phyloP scores from a whole-genome alignment of 2,797 vertebrate species.

The Garrulus glandarius region DNA sequence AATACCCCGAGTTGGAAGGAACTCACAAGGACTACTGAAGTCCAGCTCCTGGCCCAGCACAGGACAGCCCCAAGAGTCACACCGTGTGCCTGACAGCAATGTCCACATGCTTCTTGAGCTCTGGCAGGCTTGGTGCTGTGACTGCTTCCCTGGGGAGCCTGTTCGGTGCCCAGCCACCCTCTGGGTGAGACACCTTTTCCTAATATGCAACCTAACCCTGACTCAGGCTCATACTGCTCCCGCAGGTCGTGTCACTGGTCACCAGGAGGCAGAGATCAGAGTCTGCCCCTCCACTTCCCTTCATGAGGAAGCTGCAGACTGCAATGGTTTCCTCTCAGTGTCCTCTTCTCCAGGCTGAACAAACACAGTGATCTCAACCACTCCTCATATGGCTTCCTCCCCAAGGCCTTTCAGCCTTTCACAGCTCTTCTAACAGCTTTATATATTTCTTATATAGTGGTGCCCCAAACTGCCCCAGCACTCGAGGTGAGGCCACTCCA shows the following conservation, averaged over 20 bases:
- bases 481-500: rapidly evolving
- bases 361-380: background rate
- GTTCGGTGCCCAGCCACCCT: background rate
- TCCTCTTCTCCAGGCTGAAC: background rate
- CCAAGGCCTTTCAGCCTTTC: background rate
- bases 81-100: too few relatives aligned
- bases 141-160: background rate
- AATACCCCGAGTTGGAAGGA: background rate
- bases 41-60: rapidly evolving
- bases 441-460: background rate
- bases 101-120: background rate
- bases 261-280: background rate
- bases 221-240: background rate
- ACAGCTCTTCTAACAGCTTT: background rate
- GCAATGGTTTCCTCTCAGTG: background rate
- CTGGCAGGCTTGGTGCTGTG: background rate
- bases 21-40: background rate
- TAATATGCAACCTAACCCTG: background rate
- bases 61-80: background rate
- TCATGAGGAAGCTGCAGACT: background rate
- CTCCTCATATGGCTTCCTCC: background rate
- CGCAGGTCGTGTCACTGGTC: background rate
- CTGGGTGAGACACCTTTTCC: background rate
- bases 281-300: background rate
- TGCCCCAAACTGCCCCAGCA: too few relatives aligned